These are phyloP conservation scores for Labeo rohita DNA, from an alignment of 2,113 vertebrate genomes.

Conservation along the genomic window DNA sequence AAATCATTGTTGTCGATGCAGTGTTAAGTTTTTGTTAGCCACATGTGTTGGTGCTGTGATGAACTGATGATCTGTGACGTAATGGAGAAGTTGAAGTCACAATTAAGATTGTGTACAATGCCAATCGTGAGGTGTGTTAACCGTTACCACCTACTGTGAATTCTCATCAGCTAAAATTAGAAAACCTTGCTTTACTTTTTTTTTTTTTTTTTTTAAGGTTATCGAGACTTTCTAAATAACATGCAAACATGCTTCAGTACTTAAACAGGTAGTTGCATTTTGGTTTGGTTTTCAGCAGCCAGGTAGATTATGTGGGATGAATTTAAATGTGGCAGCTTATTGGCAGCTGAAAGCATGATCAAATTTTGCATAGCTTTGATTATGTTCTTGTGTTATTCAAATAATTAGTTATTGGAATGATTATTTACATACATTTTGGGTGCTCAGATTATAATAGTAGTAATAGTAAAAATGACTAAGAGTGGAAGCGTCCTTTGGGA, in stretches of 20 bases:
- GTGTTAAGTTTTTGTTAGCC: not conserved
- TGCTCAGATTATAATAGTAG: not conserved
- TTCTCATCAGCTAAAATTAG: not conserved
- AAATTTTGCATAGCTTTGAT: not conserved
- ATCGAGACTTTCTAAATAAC: not conserved
- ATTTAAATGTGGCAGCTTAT: not conserved
- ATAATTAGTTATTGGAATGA: too few relatives aligned
- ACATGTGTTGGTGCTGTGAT: constrained; percentile 14
- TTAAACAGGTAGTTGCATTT: not conserved
- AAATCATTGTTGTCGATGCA: not conserved
- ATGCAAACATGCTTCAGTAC: not conserved
- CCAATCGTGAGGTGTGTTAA: not conserved
- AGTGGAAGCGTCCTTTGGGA: not conserved
- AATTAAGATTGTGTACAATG: not conserved
- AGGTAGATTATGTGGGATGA: not conserved
- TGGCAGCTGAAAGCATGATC: not conserved
- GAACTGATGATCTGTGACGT: not conserved
- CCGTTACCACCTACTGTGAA: not conserved
- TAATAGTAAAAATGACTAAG: not conserved
- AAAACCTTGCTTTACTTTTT: not conserved
- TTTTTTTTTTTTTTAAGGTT: not conserved
- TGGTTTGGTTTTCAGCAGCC: too few relatives aligned
- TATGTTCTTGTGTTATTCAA: too few relatives aligned
- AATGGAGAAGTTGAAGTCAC: not conserved
- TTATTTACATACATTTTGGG: not conserved